These are phyloP conservation scores for Actias luna DNA, from an alignment of 2,888 invertebrate genomes.

Conservation along the genomic window DNA sequence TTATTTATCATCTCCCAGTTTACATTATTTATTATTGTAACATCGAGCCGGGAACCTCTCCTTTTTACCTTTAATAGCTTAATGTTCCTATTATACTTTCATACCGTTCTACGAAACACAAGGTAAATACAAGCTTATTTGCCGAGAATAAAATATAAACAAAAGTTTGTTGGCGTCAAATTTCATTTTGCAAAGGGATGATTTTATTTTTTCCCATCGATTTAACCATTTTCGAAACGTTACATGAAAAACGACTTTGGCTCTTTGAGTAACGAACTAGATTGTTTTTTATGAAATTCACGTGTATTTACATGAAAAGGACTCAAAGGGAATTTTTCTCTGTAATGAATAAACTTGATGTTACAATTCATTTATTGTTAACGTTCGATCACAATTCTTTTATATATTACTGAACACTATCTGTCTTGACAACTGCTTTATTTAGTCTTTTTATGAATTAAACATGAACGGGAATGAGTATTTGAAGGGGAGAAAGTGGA, in stretches of 20 bases:
- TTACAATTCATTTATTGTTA: slow-evolving; percentile 2
- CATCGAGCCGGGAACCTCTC: background rate
- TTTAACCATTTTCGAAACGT: background rate
- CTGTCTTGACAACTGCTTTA: too few relatives aligned
- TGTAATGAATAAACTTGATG: background rate
- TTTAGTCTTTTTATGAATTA: too few relatives aligned
- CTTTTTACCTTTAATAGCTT: slow-evolving; percentile 3
- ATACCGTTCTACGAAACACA: background rate
- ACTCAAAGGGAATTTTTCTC: background rate
- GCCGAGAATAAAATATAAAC: background rate
- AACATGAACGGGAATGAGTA: too few relatives aligned
- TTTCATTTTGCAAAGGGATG: background rate
- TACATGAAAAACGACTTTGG: background rate
- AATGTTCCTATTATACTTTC: background rate
- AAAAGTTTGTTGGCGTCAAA: background rate
- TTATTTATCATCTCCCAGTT: slow-evolving; percentile 5
- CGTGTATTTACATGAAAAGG: slow-evolving; percentile 1
- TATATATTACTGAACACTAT: too few relatives aligned
- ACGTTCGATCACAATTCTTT: background rate
- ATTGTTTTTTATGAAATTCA: too few relatives aligned
- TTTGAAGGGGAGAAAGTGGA: too few relatives aligned
- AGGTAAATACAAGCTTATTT: background rate
- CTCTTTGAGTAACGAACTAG: background rate
- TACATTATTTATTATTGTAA: slow-evolving; percentile 4
- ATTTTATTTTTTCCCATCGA: background rate